Base-by-base conservation (phyloP, 2,113 vertebrate genomes). In the Clinocottus analis region DNA sequence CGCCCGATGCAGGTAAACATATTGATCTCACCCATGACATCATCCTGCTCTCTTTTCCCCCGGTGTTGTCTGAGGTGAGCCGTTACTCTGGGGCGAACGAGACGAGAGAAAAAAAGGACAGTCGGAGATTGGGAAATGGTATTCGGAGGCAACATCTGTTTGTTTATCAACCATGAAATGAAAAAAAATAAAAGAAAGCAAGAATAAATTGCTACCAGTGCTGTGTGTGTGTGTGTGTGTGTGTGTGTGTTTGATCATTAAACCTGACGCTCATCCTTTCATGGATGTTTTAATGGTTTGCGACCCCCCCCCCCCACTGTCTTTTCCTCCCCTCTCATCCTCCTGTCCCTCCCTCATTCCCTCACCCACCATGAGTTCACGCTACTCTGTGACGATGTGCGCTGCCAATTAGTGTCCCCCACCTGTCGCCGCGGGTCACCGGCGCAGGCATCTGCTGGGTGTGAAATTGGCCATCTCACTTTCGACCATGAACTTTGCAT, bases 381-480 rank as follows among this genome's bases (percentile, higher is more conserved):
- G 49, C 49, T 4, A n/a, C 77, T 67, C 85, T 82, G 86, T 67
- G 75, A 88, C n/a, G 53, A 72, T 85, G 89, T 53, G 21, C 53
- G 13, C 76, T 88, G 85, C 83, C 91, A 95, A 93, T 94, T 94
- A 94, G 90, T 81, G 81, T 89, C 83, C 72, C 68, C 89, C 93
- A 95, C 92, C 94, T 94, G 94, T 93, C 85, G 79, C 82, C 0
- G 81, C 49, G 60, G 91, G 91, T 94, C 90, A 93, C 89, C 80
- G 77, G 82, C 60, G 86, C 64, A 86, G 89, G 84, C 91, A 90
- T 90, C 92, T 92, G 92, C 83, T 91, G 91, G 85, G 87, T 90
- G 93, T 83, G 91, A 94, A 90, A 91, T 80, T 89, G 89, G 77
- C 71, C 85, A 53, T 91, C 89, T 91, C 91, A 89, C 85, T 93